Conservation (phyloP, 2,888 invertebrate genomes). For the Euplexia lucipara region DNA sequence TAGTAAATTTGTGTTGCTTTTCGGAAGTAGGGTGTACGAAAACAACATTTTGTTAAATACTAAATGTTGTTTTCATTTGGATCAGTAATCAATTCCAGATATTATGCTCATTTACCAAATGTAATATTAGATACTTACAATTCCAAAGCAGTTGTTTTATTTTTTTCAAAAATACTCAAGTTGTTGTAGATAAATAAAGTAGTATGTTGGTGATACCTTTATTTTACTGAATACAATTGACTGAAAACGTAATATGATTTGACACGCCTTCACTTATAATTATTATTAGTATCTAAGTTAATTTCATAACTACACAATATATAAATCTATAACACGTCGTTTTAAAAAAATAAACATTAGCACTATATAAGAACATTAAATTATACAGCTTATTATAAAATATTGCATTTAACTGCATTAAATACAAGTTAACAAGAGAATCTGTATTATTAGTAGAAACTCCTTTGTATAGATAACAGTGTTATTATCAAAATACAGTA, state of each 20-base stretch:
- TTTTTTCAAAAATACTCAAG: conserved; percentile 53
- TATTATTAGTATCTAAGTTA: conserved; percentile 87
- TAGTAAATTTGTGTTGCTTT: not conserved
- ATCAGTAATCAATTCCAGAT: conserved; percentile 75
- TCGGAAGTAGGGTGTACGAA: conserved; percentile 9
- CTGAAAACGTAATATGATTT: conserved; percentile 90
- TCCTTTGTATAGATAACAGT: conserved; percentile 86
- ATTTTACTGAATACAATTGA: conserved; percentile 90
- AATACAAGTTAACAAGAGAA: conserved; percentile 90
- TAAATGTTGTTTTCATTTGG: conserved; percentile 62
- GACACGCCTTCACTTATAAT: conserved; percentile 88
- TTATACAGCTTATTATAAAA: conserved; percentile 90
- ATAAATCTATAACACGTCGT: conserved; percentile 90
- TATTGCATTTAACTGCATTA: conserved; percentile 91
- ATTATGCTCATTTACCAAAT: conserved; percentile 80
- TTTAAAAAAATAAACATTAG: conserved; percentile 91
- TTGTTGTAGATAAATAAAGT: conserved; percentile 60
- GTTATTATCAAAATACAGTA: conserved; percentile 89
- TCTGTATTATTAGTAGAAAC: conserved; percentile 81
- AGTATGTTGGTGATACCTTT: conserved; percentile 83
- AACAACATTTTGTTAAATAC: conserved; percentile 62
- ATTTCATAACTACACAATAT: conserved; percentile 89
- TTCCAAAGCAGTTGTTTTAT: conserved; percentile 72
- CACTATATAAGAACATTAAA: conserved; percentile 90
- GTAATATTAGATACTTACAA: conserved; percentile 76